Base-by-base conservation (phyloP, 2,113 vertebrate species). In the Copsychus sechellarum region DNA sequence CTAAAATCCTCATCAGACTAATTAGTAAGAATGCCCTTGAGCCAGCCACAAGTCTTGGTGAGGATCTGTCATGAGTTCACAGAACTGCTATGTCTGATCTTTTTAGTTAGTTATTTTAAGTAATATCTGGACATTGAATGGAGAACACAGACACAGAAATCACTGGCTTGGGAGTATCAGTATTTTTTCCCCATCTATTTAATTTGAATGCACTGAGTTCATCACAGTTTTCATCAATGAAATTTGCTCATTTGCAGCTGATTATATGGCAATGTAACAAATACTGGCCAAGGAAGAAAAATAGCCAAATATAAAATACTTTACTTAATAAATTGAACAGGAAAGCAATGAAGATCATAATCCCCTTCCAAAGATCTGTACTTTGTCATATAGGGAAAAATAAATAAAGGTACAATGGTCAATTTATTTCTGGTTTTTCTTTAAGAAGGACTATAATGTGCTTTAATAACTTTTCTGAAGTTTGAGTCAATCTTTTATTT, bases 1-100 rank as follows among this genome's bases (percentile, higher is more conserved):
- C 58, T 90, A 90, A 94, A 94, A 87, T 43, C 21, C 48, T 85
- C 71, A 47, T 91, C 86, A 88, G 42, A 83, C 64, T 92, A 91
- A 96, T 94, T 94, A 92, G 56, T 66, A 64, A 88, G n/a, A 86
- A 88, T 80, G 60, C 47, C 74, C 69, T n/a, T 80, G n/a, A 82
- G 84, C 57, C 53, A 88, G 47, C 28, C 53, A 45, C 57, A 70
- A 57, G 33, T 83, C 58, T 82, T 11, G 11, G 31, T 77, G 47
- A 29, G 62, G 40, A 56, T 84, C 62, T 83, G 33, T 24, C 66
- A 47, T 69, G 50, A 90, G 33, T 82, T 91, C 87, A 88, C 54
- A 66, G n/a, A 89, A 71, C 28, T 67, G 25, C 22, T 79, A 5
- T 8, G 31, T 38, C 54, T 88, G 66, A 80, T 81, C 50, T 61